Percentiles rank a stretch among this genome's conserved stretches.
Evolutionary conservation across 30 jellyfish, hydroid and myxozoan genomes (phyloP).

Genomic region (Pelagia noctiluca): DNA sequence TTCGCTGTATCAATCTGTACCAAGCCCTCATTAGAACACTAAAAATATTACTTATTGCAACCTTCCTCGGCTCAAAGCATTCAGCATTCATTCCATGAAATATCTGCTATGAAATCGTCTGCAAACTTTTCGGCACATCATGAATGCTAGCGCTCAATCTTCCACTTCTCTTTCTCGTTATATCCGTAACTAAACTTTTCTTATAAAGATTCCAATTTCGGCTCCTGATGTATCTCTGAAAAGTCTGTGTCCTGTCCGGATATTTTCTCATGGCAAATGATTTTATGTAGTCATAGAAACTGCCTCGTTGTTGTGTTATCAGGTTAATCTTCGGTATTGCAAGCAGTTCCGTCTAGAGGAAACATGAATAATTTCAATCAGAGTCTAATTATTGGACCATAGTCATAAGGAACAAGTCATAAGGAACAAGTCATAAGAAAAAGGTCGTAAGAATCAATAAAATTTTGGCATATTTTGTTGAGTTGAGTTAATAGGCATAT

Average conservation of each 20-base stretch:
- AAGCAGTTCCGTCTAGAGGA: slow-evolving; percentile 41
- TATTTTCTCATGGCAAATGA: slow-evolving; percentile 53
- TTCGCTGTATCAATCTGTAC: too few species aligned
- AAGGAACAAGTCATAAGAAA: too few species aligned
- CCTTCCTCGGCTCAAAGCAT: neutral
- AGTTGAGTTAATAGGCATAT: too few species aligned
- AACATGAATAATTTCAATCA: neutral
- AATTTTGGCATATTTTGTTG: too few species aligned
- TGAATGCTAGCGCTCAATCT: slow-evolving; percentile 37
- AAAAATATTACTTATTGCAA: too few species aligned
- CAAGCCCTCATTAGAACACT: too few species aligned
- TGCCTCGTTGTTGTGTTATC: slow-evolving; percentile 46
- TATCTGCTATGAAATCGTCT: neutral
- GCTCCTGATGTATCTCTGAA: slow-evolving; percentile 52
- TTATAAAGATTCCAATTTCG: slow-evolving; percentile 70
- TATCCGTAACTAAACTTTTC: slow-evolving; percentile 56
- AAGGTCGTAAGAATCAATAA: too few species aligned
- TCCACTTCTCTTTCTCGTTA: slow-evolving; percentile 38
- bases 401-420: neutral
- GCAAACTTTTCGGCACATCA: slow-evolving; percentile 66
- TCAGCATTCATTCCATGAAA: too few species aligned
- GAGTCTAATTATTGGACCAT: neutral
- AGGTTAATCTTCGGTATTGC: slow-evolving; percentile 45
- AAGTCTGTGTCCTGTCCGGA: slow-evolving; percentile 63
- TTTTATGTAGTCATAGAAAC: slow-evolving; percentile 35